Evolutionary conservation across 2,113 vertebrate genomes (phyloP).

Genomic region (Epinephelus cyanopodus): DNA sequence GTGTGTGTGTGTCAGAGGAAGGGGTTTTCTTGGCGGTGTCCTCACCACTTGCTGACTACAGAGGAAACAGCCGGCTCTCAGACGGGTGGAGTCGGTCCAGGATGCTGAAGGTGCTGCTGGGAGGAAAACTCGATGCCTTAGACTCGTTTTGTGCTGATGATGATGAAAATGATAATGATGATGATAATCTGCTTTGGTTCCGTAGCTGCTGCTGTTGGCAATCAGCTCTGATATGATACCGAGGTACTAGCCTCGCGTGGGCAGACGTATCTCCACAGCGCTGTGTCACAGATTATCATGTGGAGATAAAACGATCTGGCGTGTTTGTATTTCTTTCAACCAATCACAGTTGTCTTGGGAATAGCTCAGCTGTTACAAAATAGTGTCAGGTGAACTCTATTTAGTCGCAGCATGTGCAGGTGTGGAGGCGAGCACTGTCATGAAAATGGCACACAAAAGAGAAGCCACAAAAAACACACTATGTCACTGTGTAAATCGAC

Average conservation of each 20-base stretch:
- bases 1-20: constrained; percentile 1
- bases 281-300: no score
- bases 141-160: constrained; percentile 31
- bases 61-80: constrained; percentile 22
- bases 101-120: constrained; percentile 21
- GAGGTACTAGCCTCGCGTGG: not conserved
- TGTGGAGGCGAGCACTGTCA: no score
- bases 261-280: no score
- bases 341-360: no score
- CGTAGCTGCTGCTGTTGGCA: constrained; percentile 5
- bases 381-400: no score
- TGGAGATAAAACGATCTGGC: no score
- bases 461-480: no score
- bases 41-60: constrained; percentile 33
- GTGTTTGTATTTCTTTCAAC: no score
- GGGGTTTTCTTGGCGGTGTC: constrained; percentile 1
- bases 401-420: no score
- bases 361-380: no score
- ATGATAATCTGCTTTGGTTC: constrained; percentile 21
- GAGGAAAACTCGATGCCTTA: constrained; percentile 34
- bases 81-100: constrained; percentile 27
- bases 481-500: no score
- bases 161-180: not conserved
- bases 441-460: no score
- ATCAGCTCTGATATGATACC: not conserved